These are phyloP conservation scores for Calliopsis andreniformis DNA, from an alignment of 1,140 invertebrate genomes.

Conservation along the genomic window DNA sequence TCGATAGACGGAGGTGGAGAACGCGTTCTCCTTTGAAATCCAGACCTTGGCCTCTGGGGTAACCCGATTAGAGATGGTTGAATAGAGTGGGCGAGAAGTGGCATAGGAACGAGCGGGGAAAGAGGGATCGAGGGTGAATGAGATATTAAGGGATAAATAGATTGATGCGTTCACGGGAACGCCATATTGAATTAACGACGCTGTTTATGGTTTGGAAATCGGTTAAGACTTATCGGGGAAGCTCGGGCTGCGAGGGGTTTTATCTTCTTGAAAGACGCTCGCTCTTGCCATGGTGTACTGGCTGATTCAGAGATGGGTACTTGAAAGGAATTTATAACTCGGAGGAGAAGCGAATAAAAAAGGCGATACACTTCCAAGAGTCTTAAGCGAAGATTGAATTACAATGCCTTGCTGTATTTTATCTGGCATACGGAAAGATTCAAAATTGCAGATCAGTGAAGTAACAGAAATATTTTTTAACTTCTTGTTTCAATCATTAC, in stretches of 20 bases:
- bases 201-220: background rate
- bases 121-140: background rate
- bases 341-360: too few species aligned
- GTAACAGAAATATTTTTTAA: too few species aligned
- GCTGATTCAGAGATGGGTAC: too few species aligned
- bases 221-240: too few species aligned
- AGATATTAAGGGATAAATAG: slow-evolving; percentile 4
- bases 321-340: too few species aligned
- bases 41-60: slow-evolving; percentile 49
- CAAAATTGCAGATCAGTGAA: too few species aligned
- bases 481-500: too few species aligned
- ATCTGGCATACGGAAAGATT: too few species aligned
- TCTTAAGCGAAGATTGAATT: too few species aligned
- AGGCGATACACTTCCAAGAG: too few species aligned
- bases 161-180: background rate
- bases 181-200: slow-evolving; percentile 4
- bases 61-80: slow-evolving; percentile 44
- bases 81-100: slow-evolving; percentile 6
- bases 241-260: slow-evolving; percentile 2
- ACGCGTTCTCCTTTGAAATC: slow-evolving; percentile 44
- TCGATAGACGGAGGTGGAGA: background rate
- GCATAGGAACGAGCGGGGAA: background rate
- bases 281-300: too few species aligned
- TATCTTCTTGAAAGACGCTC: background rate
- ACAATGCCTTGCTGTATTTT: too few species aligned